Evolutionary conservation across 2,113 vertebrate species (phyloP).

Genomic region (Lophotis ruficrista): DNA sequence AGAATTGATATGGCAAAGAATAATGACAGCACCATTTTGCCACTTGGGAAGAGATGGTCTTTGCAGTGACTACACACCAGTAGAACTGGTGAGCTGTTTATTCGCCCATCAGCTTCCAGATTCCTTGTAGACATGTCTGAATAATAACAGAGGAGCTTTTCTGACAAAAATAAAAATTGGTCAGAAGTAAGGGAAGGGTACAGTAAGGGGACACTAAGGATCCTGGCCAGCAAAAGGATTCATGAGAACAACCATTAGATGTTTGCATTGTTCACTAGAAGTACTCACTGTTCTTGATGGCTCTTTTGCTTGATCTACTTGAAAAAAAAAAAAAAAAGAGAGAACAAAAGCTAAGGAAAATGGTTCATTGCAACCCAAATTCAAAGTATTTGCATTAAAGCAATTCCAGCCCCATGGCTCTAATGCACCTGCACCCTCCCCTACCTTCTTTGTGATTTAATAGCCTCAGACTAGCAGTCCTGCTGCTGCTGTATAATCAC

Average conservation of each 20-base stretch:
- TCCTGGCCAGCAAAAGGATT: background rate
- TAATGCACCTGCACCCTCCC: background rate
- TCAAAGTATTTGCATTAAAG: background rate
- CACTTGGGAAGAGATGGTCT: background rate
- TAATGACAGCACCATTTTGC: background rate
- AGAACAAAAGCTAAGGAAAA: background rate
- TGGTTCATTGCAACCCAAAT: background rate
- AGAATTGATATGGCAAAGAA: background rate
- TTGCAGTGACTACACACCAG: background rate
- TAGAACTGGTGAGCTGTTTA: background rate
- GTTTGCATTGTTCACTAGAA: background rate
- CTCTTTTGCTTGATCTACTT: background rate
- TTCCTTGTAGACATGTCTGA: background rate
- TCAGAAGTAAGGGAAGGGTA: background rate
- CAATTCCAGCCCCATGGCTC: background rate
- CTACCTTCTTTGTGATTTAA: background rate
- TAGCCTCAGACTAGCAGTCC: background rate
- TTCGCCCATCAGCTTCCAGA: background rate
- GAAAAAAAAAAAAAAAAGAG: background rate
- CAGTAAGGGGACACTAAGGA: background rate
- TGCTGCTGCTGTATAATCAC: background rate
- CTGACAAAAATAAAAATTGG: background rate
- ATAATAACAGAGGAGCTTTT: background rate
- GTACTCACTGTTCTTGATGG: background rate
- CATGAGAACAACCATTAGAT: background rate